Evolutionary conservation across 2,113 vertebrate species (phyloP).

Genomic region (Galemys pyrenaicus): DNA sequence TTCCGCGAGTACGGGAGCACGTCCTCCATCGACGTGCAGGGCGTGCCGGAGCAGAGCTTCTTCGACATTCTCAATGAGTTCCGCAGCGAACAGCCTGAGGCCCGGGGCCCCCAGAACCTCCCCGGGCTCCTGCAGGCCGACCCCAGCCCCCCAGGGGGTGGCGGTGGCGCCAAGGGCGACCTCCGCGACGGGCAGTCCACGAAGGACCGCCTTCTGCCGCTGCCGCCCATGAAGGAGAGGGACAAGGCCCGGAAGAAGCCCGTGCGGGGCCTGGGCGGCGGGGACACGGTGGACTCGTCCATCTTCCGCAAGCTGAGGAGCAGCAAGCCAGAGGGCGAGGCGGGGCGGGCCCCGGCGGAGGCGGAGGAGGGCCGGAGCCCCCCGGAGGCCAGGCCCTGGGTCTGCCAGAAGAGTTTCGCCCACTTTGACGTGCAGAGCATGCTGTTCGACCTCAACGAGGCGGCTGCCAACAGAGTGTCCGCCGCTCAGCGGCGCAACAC

Average conservation of each 20-base stretch:
- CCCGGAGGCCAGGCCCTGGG: constrained; percentile 83
- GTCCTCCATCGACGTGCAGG: constrained; percentile 95
- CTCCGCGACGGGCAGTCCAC: constrained; percentile 70
- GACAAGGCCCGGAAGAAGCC: constrained; percentile 90
- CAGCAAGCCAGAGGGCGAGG: constrained; percentile 83
- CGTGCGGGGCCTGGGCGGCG: constrained; percentile 82
- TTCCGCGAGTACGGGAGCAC: constrained; percentile 97
- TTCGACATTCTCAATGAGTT: constrained; percentile 93
- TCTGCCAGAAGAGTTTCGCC: constrained; percentile 92
- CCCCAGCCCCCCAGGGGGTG: background rate
- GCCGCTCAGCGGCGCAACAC: constrained; percentile 91
- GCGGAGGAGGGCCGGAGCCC: constrained; percentile 70
- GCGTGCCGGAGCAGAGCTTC: constrained; percentile 93
- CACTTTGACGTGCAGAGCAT: constrained; percentile 95
- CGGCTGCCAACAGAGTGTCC: constrained; percentile 82
- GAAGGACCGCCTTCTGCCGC: constrained; percentile 47
- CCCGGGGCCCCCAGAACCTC: constrained; percentile 78
- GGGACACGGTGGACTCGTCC: constrained; percentile 83
- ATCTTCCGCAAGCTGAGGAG: constrained; percentile 92
- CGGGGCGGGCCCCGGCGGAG: constrained; percentile 70
- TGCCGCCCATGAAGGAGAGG: constrained; percentile 59
- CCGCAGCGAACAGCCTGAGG: constrained; percentile 87
- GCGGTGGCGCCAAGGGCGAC: constrained; percentile 42
- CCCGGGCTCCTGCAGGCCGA: constrained; percentile 82
- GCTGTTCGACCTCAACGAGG: constrained; percentile 92